Percentiles rank a stretch among this genome's conserved stretches.
These are phyloP conservation scores for Melanaphis sacchari DNA, from an alignment of 1,140 invertebrate genomes.

Conservation along the genomic window DNA sequence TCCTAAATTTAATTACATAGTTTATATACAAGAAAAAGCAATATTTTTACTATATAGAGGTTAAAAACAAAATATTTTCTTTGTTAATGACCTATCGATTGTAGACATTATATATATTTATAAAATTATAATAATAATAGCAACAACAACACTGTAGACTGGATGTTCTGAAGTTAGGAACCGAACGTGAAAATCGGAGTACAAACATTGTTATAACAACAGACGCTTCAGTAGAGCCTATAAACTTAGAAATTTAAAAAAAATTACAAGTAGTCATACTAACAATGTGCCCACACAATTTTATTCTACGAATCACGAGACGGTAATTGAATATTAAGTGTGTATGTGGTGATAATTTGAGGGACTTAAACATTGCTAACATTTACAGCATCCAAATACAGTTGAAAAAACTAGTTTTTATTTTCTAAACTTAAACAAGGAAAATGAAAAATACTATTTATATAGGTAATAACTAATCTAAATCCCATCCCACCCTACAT, in stretches of 20 bases:
- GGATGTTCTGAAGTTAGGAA: constrained; percentile 53
- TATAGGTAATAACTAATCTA: neutral
- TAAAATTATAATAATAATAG: neutral
- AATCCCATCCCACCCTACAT: neutral
- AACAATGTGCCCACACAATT: constrained; percentile 14
- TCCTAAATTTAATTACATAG: neutral
- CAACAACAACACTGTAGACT: constrained; percentile 45
- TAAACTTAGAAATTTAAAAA: constrained; percentile 52
- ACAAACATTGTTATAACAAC: constrained; percentile 54
- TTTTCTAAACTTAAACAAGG: neutral
- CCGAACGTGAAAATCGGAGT: constrained; percentile 38
- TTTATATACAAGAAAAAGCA: neutral
- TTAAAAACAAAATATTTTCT: neutral
- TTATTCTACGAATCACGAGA: neutral
- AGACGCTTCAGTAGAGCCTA: constrained; percentile 46
- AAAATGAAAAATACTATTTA: neutral
- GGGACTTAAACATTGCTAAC: neutral
- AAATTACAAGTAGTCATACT: constrained; percentile 49
- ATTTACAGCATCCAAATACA: neutral
- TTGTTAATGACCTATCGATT: neutral
- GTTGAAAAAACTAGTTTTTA: neutral
- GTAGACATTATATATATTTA: constrained; percentile 1
- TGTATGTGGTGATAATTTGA: neutral
- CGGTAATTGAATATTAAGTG: neutral
- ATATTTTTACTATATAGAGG: neutral